Evolutionary conservation across 2,888 invertebrate species (phyloP).

Genomic region (Hirtodrosophila confusa): DNA sequence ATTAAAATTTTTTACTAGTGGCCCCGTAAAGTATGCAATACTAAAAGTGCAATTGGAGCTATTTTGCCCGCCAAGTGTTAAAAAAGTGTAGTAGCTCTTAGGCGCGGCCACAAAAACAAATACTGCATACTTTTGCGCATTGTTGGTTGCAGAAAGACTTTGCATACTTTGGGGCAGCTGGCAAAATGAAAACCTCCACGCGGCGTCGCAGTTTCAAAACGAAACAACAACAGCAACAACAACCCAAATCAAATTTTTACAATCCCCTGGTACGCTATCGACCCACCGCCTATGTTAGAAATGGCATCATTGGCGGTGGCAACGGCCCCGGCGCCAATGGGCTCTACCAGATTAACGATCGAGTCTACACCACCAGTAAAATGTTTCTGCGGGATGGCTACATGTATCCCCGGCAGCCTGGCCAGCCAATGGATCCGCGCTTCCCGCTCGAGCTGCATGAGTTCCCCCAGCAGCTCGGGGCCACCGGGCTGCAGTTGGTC

Average conservation of each 20-base stretch:
- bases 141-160: slow-evolving; percentile 2
- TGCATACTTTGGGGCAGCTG: slow-evolving; percentile 44
- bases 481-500: slow-evolving; percentile 79
- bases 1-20: neutral
- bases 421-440: slow-evolving; percentile 82
- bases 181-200: slow-evolving; percentile 78
- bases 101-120: neutral
- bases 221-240: slow-evolving; percentile 60
- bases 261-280: slow-evolving; percentile 73
- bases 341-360: slow-evolving; percentile 82
- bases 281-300: slow-evolving; percentile 80
- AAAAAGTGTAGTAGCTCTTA: slow-evolving; percentile 5
- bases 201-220: slow-evolving; percentile 83
- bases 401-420: slow-evolving; percentile 83
- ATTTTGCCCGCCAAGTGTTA: too few relatives aligned
- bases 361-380: slow-evolving; percentile 82
- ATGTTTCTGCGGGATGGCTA: slow-evolving; percentile 83
- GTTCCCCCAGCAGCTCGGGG: slow-evolving; percentile 81
- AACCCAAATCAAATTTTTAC: slow-evolving; percentile 64
- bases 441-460: slow-evolving; percentile 82
- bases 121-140: slow-evolving; percentile 39
- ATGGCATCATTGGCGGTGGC: slow-evolving; percentile 81
- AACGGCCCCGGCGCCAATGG: slow-evolving; percentile 78
- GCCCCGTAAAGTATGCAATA: slow-evolving; percentile 39
- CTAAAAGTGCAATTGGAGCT: neutral